phyloP scores from a whole-genome alignment of 2,888 invertebrate genomes.

The Caenorhabditis doughertyi region DNA sequence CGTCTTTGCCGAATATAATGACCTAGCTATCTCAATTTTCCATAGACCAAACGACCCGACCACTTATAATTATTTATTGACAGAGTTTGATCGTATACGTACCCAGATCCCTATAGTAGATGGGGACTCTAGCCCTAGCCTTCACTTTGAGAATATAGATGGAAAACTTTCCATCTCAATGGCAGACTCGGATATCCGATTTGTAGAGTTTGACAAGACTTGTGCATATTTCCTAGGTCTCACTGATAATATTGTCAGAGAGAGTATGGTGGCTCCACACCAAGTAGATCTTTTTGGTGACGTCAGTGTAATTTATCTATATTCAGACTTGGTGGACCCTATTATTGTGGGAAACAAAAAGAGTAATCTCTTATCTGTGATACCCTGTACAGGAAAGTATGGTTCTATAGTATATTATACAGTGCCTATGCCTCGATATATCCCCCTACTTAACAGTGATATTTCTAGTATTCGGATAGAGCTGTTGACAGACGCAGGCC shows the following conservation, averaged over 20 bases:
- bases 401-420: not conserved
- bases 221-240: not conserved
- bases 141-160: not conserved
- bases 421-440: not conserved
- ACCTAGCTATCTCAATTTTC: no score
- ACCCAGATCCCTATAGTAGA: no score
- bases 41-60: no score
- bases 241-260: not conserved
- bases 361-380: no score
- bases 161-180: no score
- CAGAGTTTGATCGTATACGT: no score
- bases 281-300: not conserved
- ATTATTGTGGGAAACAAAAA: no score
- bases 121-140: not conserved
- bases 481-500: not conserved
- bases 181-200: no score
- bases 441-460: not conserved
- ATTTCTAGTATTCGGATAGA: not conserved
- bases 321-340: not conserved
- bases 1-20: no score
- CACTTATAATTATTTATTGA: no score
- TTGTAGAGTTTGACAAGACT: not conserved
- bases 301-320: not conserved
- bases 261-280: not conserved
- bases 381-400: no score